Percentiles rank a stretch among this genome's conserved stretches.
Evolutionary conservation across 2,888 invertebrate species (phyloP).

Genomic region (Cataglyphis albicans): DNA sequence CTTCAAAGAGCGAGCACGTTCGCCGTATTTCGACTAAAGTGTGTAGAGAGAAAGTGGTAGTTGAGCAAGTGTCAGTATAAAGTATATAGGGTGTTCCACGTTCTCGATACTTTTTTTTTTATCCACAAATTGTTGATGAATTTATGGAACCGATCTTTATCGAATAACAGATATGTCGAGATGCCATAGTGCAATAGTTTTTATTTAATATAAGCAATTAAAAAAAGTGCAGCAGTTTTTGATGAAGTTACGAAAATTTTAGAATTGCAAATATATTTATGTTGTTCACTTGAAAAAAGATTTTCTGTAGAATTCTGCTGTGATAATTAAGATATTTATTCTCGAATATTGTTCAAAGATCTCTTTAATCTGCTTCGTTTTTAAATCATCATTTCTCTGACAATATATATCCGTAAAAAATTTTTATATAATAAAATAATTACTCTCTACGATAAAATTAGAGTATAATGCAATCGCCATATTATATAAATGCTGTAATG

Average conservation of each 20-base stretch:
- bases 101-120: not conserved
- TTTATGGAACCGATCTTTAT: not conserved
- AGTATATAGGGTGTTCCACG: not conserved
- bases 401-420: not conserved
- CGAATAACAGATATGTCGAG: not conserved
- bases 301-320: not conserved
- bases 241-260: not conserved
- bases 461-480: not conserved
- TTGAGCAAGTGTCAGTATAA: not conserved
- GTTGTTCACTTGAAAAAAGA: not conserved
- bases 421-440: conserved; percentile 18
- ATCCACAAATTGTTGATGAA: not conserved
- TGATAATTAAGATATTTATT: not conserved
- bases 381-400: not conserved
- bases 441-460: not conserved
- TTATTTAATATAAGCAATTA: not conserved
- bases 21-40: conserved; percentile 44
- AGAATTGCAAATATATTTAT: not conserved
- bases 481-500: not conserved
- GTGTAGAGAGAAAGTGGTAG: conserved; percentile 15
- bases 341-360: not conserved
- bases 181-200: not conserved
- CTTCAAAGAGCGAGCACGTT: conserved; percentile 33
- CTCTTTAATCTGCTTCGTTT: not conserved
- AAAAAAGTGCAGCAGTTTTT: too few species aligned